Percentiles rank a stretch among this genome's conserved stretches.
phyloP scores from a whole-genome alignment of 2,888 invertebrate species.

The Brenthis hecate region DNA sequence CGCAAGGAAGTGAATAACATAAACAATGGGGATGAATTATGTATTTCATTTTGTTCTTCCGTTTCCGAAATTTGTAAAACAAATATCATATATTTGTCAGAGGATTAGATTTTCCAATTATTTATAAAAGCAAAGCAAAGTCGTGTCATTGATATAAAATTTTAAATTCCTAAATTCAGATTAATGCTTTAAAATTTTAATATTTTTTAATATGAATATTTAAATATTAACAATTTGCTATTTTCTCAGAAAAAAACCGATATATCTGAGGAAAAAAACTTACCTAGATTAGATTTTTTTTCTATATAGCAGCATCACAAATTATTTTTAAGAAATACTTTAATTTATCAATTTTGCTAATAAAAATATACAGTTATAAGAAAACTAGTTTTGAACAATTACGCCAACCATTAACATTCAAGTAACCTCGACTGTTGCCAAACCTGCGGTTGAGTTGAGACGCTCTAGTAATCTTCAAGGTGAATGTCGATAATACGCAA shows the following conservation, averaged over 20 bases:
- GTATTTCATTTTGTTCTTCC: conserved; percentile 24
- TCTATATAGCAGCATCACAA: no score
- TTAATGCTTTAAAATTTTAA: no score
- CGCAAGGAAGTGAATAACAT: conserved; percentile 19
- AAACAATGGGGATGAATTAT: conserved; percentile 29
- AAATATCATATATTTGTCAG: no score
- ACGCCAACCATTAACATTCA: conserved; percentile 30
- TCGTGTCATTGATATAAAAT: no score
- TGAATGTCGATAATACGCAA: conserved; percentile 49
- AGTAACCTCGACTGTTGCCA: conserved; percentile 66
- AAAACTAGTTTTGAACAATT: conserved; percentile 20
- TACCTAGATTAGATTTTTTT: no score
- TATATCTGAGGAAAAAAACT: no score
- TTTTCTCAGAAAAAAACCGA: no score
- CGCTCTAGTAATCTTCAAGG: conserved; percentile 74
- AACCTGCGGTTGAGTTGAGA: conserved; percentile 70
- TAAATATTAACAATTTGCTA: no score
- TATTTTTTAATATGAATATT: no score
- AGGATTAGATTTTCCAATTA: no score
- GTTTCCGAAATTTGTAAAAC: neutral
- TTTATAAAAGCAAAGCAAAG: no score
- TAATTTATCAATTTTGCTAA: neutral
- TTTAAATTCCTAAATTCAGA: no score
- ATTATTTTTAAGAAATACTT: neutral
- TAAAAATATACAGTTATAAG: conserved; percentile 17